phyloP scores from a whole-genome alignment of 1,140 invertebrate genomes.

The Heliothis virescens region DNA sequence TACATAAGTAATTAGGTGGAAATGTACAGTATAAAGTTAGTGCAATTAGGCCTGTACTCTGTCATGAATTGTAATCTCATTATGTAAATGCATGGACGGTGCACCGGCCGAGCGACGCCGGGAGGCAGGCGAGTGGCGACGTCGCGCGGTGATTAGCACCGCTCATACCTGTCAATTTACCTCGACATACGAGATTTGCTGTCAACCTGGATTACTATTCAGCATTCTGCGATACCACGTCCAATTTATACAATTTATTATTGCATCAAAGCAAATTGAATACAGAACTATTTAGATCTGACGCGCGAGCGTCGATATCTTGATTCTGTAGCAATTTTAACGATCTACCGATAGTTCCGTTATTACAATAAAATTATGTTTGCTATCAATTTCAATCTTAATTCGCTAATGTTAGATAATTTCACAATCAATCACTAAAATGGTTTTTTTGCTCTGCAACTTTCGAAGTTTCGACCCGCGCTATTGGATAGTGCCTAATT shows the following conservation, averaged over 20 bases:
- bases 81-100: slow-evolving; percentile 54
- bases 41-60: slow-evolving; percentile 52
- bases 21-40: slow-evolving; percentile 24
- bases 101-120: neutral
- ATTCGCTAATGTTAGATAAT: neutral
- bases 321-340: too few species aligned
- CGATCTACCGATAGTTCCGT: too few species aligned
- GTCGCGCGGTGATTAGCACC: slow-evolving; percentile 55
- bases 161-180: slow-evolving; percentile 54
- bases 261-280: slow-evolving; percentile 14
- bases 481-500: slow-evolving; percentile 7
- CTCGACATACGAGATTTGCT: slow-evolving; percentile 26
- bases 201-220: slow-evolving; percentile 30
- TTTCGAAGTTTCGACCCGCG: neutral
- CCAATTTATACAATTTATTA: slow-evolving; percentile 34
- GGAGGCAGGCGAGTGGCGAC: slow-evolving; percentile 15
- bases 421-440: slow-evolving; percentile 13
- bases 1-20: slow-evolving; percentile 26
- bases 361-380: neutral
- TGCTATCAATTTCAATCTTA: neutral
- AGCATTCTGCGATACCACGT: slow-evolving; percentile 6
- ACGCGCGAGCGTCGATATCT: too few species aligned
- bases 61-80: slow-evolving; percentile 61
- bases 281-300: neutral
- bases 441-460: slow-evolving; percentile 11